Base-by-base conservation (phyloP, 2,888 invertebrate species). In the Imbricaverruca yamaguchii region DNA sequence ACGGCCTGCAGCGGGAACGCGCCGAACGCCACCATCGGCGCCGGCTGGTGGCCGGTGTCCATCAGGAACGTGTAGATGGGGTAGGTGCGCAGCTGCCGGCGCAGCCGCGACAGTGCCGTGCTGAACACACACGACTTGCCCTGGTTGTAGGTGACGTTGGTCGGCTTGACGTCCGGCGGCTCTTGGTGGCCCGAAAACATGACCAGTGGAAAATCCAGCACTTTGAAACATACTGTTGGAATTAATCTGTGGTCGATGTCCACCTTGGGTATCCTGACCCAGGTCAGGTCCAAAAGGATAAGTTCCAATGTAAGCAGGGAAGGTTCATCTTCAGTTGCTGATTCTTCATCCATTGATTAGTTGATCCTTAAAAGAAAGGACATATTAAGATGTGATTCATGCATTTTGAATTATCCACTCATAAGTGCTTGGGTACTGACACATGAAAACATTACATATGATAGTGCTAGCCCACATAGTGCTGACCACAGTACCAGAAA, bases 1-100 rank as follows among this genome's bases (percentile, higher is more conserved):
- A 59, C 79, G 8, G 79, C 25, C 13, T 79, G 79, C 12, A 79
- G 79, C 0, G 79, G 79, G n/a, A 79, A 79, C 7, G 79, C n/a
- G n/a, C 79, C 79, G n/a, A 79, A 79, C n/a, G 79, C 79, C 23
- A 79, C 57, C 57, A 79, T 56, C 12, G 79, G 57, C 4, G 79
- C 79, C 0, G 79, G 79, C 21, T 74, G 74, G 4, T 18, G 18
- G 1, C 74, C 74, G 0, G 74, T 74, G 55, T 74, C 74, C 74
- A 74, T 74, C 10, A 74, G 21, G 39, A 74, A 74, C 4, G 74
- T 55, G 15, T 74, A 74, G 53, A 74, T 55, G 7, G 74, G 74
- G 39, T 74, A 74, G 12, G 74, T 74, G 10, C 21, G 53, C 9
- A 74, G 55, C 55, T 74, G 74, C 55, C 55, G 53, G 3, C 74